Evolutionary conservation across 2,888 invertebrate genomes (phyloP), one percentile per base, ranked within the genome.

Genomic region (Piscicola geometra): DNA sequence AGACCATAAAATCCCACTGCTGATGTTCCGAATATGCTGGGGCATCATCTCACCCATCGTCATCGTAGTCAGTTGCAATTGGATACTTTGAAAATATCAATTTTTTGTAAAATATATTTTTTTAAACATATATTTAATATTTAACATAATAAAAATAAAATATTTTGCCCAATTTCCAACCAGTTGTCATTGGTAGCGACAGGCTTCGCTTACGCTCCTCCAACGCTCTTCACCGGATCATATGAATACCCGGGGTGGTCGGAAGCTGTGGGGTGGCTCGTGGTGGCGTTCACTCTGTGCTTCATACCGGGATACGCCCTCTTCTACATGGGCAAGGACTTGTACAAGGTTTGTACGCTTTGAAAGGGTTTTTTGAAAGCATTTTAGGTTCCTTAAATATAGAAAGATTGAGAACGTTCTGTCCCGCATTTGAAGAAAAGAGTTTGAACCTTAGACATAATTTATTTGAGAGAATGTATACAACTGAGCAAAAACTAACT

Each of bases 1-100:
- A n/a, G 79, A 78, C 33, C 81, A 82, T 73, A 83, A 84, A 28
- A 9, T n/a, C 36, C 28, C 28, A 36, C 82, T 80, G 66, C 79
- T 82, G 36, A 83, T 82, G 78, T 85, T 85, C 84, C 81, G 81
- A 77, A 78, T 82, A 35, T 81, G 81, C 60, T 85, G 85, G 85
- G 81, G 80, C 56, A 81, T 79, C 69, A 68, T 84, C 1, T 82
- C 84, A 5, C 85, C 85, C 18, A 69, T 82, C 18, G 81, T 83
- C 35, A 81, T 84, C n/a, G 21, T 77, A 47, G 85, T 85, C 78
- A 81, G 83, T 77, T 50, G 2, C 5, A 41, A 41, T 9, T 15
- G 15, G 15, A 41, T 9, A 41, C 15, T 9, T 9, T 28, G 9
- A 28, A 12, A 28, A 28, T n/a, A 28, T 5, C 5, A 64, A 64